A percentile compares a stretch with the other conserved stretches of the same genome.
Conservation (phyloP, 2,113 vertebrate genomes). For the Abramis brama region DNA sequence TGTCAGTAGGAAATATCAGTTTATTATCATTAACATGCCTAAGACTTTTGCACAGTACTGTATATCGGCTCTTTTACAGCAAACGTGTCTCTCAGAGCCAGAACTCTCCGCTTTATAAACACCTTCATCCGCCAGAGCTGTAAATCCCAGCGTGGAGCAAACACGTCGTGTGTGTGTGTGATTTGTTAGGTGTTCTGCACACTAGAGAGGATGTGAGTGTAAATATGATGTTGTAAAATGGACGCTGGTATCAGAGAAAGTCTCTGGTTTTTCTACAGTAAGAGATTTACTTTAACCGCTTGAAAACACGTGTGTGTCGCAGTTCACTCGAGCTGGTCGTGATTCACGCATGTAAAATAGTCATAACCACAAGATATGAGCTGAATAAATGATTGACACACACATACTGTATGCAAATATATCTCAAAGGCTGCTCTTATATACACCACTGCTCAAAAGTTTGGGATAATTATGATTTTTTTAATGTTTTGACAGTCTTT, state of each 20-base stretch:
- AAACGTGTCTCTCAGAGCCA: neutral
- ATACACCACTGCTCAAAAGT: neutral
- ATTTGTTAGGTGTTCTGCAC: slow-evolving; percentile 9
- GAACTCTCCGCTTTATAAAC: neutral
- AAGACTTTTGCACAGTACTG: no score
- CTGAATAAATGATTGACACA: neutral
- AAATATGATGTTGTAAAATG: neutral
- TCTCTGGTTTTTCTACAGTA: neutral
- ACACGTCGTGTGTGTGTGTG: neutral
- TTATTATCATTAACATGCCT: no score
- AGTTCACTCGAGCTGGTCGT: neutral
- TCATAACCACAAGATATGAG: neutral
- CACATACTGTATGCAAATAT: no score
- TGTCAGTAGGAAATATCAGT: no score
- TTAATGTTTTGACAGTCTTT: neutral
- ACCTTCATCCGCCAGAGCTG: neutral
- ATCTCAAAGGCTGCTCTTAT: neutral
- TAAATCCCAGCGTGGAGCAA: neutral
- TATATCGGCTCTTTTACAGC: neutral
- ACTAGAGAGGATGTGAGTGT: neutral
- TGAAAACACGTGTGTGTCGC: neutral
- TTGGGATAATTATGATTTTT: neutral
- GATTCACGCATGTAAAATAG: neutral
- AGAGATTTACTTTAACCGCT: neutral
- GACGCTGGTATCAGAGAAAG: neutral